Conservation (phyloP, 2,888 invertebrate genomes). For the Drosophila imparisetae region DNA sequence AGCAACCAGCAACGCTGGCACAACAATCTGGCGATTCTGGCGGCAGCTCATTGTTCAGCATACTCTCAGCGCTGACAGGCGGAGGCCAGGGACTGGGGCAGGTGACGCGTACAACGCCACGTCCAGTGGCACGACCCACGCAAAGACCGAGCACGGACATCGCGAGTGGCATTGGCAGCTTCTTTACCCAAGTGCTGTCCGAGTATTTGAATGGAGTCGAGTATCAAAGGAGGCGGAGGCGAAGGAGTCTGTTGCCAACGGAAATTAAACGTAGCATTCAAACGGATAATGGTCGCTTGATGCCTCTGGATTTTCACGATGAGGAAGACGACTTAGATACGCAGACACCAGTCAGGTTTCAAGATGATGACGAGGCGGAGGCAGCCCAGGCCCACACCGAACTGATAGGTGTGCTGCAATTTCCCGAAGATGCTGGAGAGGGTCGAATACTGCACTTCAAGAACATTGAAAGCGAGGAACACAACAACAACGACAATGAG, state of each 20-base stretch:
- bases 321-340: slow-evolving; percentile 74
- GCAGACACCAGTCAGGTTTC: slow-evolving; percentile 64
- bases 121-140: slow-evolving; percentile 60
- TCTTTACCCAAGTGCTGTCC: slow-evolving; percentile 82
- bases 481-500: slow-evolving; percentile 23
- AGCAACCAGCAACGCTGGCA: slow-evolving; percentile 63
- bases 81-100: slow-evolving; percentile 39
- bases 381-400: slow-evolving; percentile 69
- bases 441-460: slow-evolving; percentile 69
- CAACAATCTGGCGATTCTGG: slow-evolving; percentile 49
- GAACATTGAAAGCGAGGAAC: slow-evolving; percentile 58
- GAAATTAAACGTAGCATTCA: slow-evolving; percentile 67
- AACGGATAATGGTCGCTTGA: slow-evolving; percentile 62
- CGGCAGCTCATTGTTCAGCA: slow-evolving; percentile 73
- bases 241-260: slow-evolving; percentile 56
- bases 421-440: slow-evolving; percentile 59
- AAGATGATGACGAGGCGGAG: slow-evolving; percentile 68
- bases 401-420: slow-evolving; percentile 69
- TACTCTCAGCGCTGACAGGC: slow-evolving; percentile 80
- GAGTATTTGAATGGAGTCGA: slow-evolving; percentile 81
- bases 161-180: slow-evolving; percentile 81
- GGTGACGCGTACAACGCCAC: slow-evolving; percentile 65
- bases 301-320: slow-evolving; percentile 71
- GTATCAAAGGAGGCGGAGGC: slow-evolving; percentile 70
- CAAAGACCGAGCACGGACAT: slow-evolving; percentile 72